A percentile compares a stretch with the other conserved stretches of the same genome.
Conservation (phyloP, 2,797 vertebrate species). For the Spinibarbus caldwelli region DNA sequence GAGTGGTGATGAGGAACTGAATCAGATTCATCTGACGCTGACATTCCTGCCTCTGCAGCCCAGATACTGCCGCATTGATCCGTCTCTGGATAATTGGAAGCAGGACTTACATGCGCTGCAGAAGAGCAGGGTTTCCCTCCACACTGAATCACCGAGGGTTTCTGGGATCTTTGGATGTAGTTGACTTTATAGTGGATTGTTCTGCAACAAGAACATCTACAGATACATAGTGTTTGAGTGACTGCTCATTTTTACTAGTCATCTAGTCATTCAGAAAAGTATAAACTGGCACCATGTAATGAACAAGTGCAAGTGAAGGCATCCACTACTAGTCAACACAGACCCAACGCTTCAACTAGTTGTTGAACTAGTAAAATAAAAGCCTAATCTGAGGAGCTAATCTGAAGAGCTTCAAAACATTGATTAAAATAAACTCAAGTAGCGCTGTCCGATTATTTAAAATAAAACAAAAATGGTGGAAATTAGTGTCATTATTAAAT, state of each 20-base stretch:
- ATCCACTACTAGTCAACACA: neutral
- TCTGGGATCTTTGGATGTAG: neutral
- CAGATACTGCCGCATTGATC: constrained; percentile 35
- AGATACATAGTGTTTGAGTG: neutral
- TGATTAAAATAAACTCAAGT: neutral
- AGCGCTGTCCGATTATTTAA: neutral
- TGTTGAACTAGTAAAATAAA: neutral
- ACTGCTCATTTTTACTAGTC: neutral
- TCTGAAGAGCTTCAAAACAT: neutral
- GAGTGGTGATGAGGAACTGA: constrained; percentile 27
- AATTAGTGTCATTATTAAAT: neutral
- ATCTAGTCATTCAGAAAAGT: neutral
- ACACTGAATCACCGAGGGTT: constrained; percentile 8
- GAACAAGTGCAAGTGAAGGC: neutral
- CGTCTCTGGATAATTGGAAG: constrained; percentile 32
- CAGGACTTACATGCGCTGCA: neutral
- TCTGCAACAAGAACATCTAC: neutral
- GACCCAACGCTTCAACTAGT: neutral
- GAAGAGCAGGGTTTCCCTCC: constrained; percentile 17
- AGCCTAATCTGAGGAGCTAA: neutral
- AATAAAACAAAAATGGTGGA: neutral
- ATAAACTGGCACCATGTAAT: neutral
- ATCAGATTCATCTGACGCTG: constrained; percentile 29
- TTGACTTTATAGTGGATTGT: neutral
- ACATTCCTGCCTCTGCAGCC: constrained; percentile 28